Evolutionary conservation across 2,797 vertebrate genomes (phyloP).

Genomic region (Mionectes olivaceus): DNA sequence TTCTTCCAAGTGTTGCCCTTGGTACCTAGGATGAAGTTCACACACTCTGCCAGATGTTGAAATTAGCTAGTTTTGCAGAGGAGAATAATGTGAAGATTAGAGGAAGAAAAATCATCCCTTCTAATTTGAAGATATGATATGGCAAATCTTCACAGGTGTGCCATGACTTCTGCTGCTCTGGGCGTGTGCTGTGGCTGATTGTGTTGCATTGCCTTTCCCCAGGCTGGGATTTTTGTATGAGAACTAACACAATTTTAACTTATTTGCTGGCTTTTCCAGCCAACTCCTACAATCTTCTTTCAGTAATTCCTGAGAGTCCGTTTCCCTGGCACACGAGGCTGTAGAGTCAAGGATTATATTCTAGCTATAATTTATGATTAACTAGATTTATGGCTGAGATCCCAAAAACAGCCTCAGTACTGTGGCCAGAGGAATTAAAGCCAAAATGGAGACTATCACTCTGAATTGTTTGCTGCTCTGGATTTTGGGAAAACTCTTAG

Average conservation of each 20-base stretch:
- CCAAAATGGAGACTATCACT: conserved; percentile 50
- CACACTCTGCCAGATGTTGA: not conserved
- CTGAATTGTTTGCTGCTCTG: conserved; percentile 28
- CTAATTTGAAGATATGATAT: not conserved
- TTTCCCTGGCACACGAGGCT: conserved; percentile 44
- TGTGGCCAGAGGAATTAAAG: conserved; percentile 52
- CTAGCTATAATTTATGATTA: conserved; percentile 71
- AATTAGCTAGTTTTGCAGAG: conserved; percentile 21
- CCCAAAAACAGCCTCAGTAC: conserved; percentile 45
- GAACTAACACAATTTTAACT: conserved; percentile 38
- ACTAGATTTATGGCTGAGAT: conserved; percentile 67
- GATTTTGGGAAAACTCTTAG: conserved; percentile 41
- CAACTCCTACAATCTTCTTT: conserved; percentile 57
- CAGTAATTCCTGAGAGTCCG: conserved; percentile 56
- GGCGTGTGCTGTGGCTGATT: not conserved
- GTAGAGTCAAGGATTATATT: conserved; percentile 65
- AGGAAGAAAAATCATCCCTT: conserved; percentile 32
- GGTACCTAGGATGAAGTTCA: not conserved
- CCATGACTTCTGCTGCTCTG: conserved; percentile 50
- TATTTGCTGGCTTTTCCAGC: conserved; percentile 27
- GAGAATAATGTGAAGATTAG: conserved; percentile 42
- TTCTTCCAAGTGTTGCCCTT: not conserved
- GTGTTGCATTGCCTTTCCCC: not conserved
- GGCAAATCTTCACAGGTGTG: conserved; percentile 59
- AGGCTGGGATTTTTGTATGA: conserved; percentile 23